Base-by-base conservation (phyloP, 2,797 vertebrate species). In the Eupleurogrammus muticus region DNA sequence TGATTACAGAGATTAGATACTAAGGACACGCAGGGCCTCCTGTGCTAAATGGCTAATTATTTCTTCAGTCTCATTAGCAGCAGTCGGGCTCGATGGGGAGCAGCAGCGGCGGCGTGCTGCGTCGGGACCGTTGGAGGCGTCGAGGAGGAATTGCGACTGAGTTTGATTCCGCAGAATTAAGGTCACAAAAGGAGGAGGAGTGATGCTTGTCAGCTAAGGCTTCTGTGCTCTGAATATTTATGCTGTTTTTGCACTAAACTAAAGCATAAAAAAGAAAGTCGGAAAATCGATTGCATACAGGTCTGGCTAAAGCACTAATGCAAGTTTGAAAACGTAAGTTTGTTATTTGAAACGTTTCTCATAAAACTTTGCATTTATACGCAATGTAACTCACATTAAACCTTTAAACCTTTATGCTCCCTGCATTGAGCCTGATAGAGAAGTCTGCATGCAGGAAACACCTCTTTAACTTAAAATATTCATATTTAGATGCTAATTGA, bases 41-140 rank as follows among this genome's bases (percentile, higher is more conserved):
- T 23, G 48, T 67, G 47, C 40, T 82, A 73, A 87, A 54, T 53
- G 49, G 54, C 56, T 81, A 69, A 82, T 83, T 70, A 82, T 13
- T 52, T 20, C 57, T 21, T 28, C 13, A 53, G 49, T 36, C 60
- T 86, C 72, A 79, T 85, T 85, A 79, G 67, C 60, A 53, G 66
- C 47, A 17, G 44, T 49, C n/a, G 5, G 20, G 7, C 55, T 65
- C 20, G 2, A 16, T 38, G 62, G 48, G 67, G 13, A 1, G 21
- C 23, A 35, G 50, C 36, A n/a, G 70, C 17, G 0, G 70, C 17
- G 0, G 32, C 16, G 13, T 32, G 77, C 55, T 70, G 76, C 0
- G 42, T n/a, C 17, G 17, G 28, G n/a, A 0, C 68, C 34, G 59
- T 21, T 13, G 6, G 52, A 54, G 47, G 38, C 56, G 56, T 48